A percentile compares a stretch with the other conserved stretches of the same genome.
phyloP scores from a whole-genome alignment of 2,797 vertebrate genomes.

The Scolopax bukidnonensis region DNA sequence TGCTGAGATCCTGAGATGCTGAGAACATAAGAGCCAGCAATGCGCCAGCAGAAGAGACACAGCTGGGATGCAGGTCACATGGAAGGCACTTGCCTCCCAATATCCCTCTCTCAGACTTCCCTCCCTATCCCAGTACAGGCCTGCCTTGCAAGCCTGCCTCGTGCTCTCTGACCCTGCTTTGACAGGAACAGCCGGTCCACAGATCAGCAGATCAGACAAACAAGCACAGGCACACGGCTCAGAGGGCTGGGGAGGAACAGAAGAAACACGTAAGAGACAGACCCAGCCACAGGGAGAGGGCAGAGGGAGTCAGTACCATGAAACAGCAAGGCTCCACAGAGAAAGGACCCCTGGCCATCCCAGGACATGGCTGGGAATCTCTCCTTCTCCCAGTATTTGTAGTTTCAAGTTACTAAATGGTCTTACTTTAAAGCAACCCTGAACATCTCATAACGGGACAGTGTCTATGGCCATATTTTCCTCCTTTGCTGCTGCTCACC shows the following conservation, averaged over 20 bases:
- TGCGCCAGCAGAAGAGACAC: neutral
- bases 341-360: neutral
- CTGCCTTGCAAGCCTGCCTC: neutral
- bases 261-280: neutral
- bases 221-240: neutral
- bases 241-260: neutral
- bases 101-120: neutral
- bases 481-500: fast-evolving
- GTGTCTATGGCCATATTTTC: neutral
- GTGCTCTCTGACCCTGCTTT: neutral
- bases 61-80: neutral
- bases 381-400: neutral
- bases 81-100: neutral
- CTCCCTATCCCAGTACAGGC: neutral
- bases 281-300: neutral
- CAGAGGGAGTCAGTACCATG: neutral
- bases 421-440: neutral
- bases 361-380: neutral
- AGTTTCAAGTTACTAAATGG: neutral
- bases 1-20: neutral
- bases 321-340: fast-evolving
- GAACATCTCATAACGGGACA: neutral
- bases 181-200: neutral
- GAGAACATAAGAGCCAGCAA: neutral
- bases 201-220: neutral